Base-by-base conservation (phyloP, 2,888 invertebrate species). In the Zygothrica quintamaculata region DNA sequence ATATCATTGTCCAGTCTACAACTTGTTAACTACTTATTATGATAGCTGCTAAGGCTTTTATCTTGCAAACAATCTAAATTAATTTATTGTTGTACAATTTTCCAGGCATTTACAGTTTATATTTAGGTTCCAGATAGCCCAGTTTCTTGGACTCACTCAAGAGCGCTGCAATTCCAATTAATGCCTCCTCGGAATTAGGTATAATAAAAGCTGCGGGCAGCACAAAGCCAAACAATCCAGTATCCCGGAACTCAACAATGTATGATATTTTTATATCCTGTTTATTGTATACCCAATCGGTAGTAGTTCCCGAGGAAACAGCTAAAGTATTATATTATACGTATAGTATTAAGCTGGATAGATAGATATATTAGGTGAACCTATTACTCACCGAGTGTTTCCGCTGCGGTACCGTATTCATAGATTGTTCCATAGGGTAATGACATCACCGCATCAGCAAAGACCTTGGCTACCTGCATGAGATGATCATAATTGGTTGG, bases 151-250 rank as follows among this genome's bases (percentile, higher is more conserved):
- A 36, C 93, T 88, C 57, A 90, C 61, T 60, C 11, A 88, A 18
- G 7, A 88, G 29, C 1, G 80, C 91, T 0, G 90, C 51, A 0
- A 93, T 65, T 0, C 93, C 93, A 22, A 90, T 89, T 25, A 93
- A 58, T 0, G 92, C 91, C 88, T 95, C 94, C 51, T 92, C 81
- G 43, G 92, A 92, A 4, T 93, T 92, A 3, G 93, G 93, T n/a
- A 92, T 78, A 47, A 96, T 95, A 75, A 94, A 92, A 0, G 91
- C 88, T 0, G 93, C 85, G 0, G 95, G 95, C 0, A 96, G 90
- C 0, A 94, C 88, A 84, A 95, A 94, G 0, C 96, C 96, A 77
- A 92, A 93, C 0, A 87, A 77, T 0, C 95, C 95, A 0, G 90
- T 92, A 87, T 96, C 96, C 9, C 95, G 91, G 0, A 94, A 89